Percentiles rank a stretch among this genome's conserved stretches.
Evolutionary conservation across 2,797 vertebrate genomes (phyloP).

Genomic region (Hipposideros larvatus): DNA sequence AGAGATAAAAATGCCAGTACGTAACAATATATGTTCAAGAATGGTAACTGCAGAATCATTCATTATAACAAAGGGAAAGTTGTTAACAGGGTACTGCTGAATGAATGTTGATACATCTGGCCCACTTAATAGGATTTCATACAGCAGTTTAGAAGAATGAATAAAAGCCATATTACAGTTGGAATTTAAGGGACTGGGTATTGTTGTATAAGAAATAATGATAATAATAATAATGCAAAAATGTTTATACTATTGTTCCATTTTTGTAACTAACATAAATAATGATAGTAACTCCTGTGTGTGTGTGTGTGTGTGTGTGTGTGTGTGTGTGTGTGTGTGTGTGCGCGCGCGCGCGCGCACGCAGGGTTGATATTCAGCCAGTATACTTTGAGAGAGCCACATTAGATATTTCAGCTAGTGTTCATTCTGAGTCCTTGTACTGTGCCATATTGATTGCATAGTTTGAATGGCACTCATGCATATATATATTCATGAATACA

Average conservation of each 20-base stretch:
- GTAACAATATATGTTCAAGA: neutral
- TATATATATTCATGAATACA: neutral
- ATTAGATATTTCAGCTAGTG: neutral
- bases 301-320: no score
- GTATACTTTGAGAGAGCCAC: neutral
- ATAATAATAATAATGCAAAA: neutral
- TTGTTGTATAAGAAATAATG: neutral
- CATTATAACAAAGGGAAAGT: neutral
- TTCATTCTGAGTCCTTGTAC: neutral
- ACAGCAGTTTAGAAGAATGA: neutral
- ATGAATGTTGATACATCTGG: neutral
- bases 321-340: neutral
- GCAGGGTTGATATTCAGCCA: no score
- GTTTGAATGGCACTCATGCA: neutral
- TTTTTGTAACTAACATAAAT: neutral
- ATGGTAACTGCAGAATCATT: neutral
- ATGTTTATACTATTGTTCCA: neutral
- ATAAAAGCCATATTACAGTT: neutral
- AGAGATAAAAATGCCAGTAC: neutral
- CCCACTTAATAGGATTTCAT: neutral
- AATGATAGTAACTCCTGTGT: neutral
- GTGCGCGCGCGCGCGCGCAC: no score
- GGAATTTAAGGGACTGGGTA: neutral
- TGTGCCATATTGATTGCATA: neutral
- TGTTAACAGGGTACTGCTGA: neutral